Conservation (phyloP, 1,140 invertebrate species). For the Procambarus virginalis region DNA sequence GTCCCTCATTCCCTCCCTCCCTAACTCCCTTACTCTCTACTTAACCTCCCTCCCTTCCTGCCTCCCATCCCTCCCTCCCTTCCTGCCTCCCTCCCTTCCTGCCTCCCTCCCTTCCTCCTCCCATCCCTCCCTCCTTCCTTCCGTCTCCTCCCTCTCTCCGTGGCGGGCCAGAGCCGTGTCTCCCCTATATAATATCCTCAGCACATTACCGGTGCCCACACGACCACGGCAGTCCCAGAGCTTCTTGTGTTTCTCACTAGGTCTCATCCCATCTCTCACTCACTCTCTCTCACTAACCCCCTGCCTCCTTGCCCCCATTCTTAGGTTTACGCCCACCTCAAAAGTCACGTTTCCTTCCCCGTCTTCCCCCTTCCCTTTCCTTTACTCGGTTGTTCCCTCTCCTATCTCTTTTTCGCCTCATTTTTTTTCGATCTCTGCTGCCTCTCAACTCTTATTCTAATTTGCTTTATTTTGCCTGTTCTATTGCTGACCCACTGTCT, state of each 20-base stretch:
- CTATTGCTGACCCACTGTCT: too few species aligned
- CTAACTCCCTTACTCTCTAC: too few species aligned
- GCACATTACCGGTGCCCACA: too few species aligned
- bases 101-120: too few species aligned
- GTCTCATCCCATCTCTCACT: background rate
- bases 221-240: background rate
- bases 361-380: background rate
- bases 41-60: too few species aligned
- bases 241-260: background rate
- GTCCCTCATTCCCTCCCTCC: too few species aligned
- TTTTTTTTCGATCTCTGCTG: background rate
- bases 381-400: background rate
- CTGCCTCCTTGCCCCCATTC: background rate
- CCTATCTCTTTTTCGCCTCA: background rate
- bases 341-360: background rate
- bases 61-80: background rate
- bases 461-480: too few species aligned
- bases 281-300: background rate
- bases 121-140: background rate
- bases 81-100: background rate
- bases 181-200: background rate
- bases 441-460: background rate
- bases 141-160: background rate
- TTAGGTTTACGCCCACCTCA: background rate
- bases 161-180: background rate